Conservation (phyloP, 2,113 vertebrate genomes). For the mouse (Mus musculus) region DNA sequence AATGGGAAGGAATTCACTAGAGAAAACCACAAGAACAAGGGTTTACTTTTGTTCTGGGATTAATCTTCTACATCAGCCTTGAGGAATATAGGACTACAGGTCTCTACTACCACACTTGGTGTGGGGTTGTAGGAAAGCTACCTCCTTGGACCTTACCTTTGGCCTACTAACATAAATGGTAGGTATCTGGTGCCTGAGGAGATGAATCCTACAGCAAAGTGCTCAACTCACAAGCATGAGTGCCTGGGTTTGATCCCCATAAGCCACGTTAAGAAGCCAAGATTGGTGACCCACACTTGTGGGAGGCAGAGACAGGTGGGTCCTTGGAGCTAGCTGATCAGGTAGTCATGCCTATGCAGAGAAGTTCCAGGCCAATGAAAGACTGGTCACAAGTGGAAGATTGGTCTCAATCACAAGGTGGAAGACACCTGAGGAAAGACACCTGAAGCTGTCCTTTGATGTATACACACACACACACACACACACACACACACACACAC, state of each 20-base stretch:
- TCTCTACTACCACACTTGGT: too few species aligned
- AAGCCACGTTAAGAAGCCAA: background rate
- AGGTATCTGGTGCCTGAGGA: background rate
- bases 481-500: background rate
- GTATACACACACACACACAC: background rate
- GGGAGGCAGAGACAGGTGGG: background rate
- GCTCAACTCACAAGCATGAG: background rate
- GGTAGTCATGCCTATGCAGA: background rate
- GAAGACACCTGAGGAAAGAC: background rate
- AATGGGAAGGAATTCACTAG: background rate
- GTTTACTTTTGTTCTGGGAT: background rate
- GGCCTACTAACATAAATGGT: background rate
- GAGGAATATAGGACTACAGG: background rate
- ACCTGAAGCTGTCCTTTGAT: background rate
- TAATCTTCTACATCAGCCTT: background rate
- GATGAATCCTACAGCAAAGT: too few species aligned
- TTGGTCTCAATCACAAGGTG: background rate
- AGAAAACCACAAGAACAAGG: background rate
- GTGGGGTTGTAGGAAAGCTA: background rate
- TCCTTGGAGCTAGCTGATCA: background rate
- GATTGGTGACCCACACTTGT: background rate
- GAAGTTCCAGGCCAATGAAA: background rate
- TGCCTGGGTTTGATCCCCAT: background rate
- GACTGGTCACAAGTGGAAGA: background rate
- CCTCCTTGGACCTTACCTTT: background rate